Percentiles rank a stretch among this genome's conserved stretches.
These are phyloP conservation scores for Tyrophagus putrescentiae DNA, from an alignment of 1,140 invertebrate species.

Conservation along the genomic window DNA sequence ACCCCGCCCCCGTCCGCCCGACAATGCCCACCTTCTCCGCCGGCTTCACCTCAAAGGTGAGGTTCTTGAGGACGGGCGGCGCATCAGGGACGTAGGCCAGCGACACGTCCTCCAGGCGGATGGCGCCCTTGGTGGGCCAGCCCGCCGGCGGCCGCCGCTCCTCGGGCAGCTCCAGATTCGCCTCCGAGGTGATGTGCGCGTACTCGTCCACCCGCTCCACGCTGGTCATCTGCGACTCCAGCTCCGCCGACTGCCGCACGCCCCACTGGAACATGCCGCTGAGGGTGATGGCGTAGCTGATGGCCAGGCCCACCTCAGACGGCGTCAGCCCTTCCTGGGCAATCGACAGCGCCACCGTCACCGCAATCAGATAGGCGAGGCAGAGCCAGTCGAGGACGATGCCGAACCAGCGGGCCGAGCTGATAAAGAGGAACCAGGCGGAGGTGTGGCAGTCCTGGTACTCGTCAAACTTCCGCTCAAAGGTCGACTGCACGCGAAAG, in stretches of 20 bases:
- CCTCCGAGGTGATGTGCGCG: slow-evolving; percentile 34
- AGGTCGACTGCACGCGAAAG: slow-evolving; percentile 38
- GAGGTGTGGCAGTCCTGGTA: slow-evolving; percentile 50
- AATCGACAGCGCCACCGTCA: slow-evolving; percentile 27
- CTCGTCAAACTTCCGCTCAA: slow-evolving; percentile 47
- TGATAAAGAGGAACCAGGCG: slow-evolving; percentile 55
- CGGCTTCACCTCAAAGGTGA: slow-evolving; percentile 40
- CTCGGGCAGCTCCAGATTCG: slow-evolving; percentile 16
- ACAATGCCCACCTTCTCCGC: slow-evolving; percentile 35
- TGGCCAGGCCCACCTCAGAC: slow-evolving; percentile 39
- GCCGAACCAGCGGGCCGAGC: slow-evolving; percentile 64
- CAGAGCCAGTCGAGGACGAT: slow-evolving; percentile 63
- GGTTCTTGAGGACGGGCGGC: slow-evolving; percentile 45
- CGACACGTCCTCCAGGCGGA: slow-evolving; percentile 51
- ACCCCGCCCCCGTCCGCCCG: slow-evolving; percentile 38
- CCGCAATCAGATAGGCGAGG: slow-evolving; percentile 46
- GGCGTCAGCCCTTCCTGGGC: slow-evolving; percentile 1
- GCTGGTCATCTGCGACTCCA: slow-evolving; percentile 59
- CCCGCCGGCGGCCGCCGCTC: slow-evolving; percentile 23
- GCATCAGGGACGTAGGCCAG: slow-evolving; percentile 46
- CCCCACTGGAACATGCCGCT: slow-evolving; percentile 69
- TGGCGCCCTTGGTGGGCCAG: slow-evolving; percentile 53
- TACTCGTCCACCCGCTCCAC: slow-evolving; percentile 54
- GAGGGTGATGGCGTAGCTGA: slow-evolving; percentile 58
- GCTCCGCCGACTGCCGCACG: slow-evolving; percentile 61